Base-by-base conservation (phyloP, 2,113 vertebrate species). In the Lagenorhynchus albirostris region DNA sequence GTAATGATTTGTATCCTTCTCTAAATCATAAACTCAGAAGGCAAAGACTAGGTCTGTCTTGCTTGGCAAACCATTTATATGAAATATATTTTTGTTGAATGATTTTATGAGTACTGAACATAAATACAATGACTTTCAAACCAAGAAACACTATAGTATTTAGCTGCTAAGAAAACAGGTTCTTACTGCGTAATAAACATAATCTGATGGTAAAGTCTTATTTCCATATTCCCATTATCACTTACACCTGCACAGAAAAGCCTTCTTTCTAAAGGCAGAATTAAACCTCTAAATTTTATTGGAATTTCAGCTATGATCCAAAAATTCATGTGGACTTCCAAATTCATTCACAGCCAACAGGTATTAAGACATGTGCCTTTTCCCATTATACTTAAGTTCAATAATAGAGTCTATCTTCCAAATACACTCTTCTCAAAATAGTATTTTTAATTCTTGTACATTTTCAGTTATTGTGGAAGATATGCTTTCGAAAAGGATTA, bases 381-480 rank as follows among this genome's bases (percentile, higher is more conserved):
- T 84, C 47, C 14, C 9, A 53, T 38, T 94, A 85, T 5, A 80
- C 0, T 62, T 15, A 88, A 84, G n/a, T 80, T 95, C 31, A 94
- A 88, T 26, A 84, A 88, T 20, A 25, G 31, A 92, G 62, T 81
- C 58, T 91, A 94, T 36, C 63, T 89, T 94, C 11, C 50, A 95
- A 53, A 95, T 47, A 93, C 3, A 89, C 33, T 79, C 23, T 84
- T 82, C 68, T 96, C 33, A 91, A 84, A 95, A 83, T 31, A 85
- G n/a, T 82, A 82, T 44, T 79, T 76, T 92, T 58, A 90, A 89
- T 77, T 92, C 14, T 89, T 77, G 1, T 15, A 86, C 14, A 58
- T 83, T 96, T 93, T 80, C 55, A 93, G 44, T 76, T 93, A 73
- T 62, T 33, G 68, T 67, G 79, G 41, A 86, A 93, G 63, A 91